phyloP scores from a whole-genome alignment of 2,113 vertebrate genomes.

The Grallaria varia region DNA sequence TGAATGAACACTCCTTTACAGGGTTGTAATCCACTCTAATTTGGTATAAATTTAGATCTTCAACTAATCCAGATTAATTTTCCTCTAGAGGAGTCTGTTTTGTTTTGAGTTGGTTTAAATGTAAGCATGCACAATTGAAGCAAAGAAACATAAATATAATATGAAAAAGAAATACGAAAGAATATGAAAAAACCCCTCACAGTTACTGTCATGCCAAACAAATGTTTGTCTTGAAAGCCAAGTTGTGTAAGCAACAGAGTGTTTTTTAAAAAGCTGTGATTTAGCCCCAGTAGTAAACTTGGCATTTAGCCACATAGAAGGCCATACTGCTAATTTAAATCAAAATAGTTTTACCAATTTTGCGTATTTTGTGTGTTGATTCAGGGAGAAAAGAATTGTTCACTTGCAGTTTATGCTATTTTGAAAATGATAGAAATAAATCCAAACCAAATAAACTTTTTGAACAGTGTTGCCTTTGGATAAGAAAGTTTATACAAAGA shows the following conservation, averaged over 20 bases:
- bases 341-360: neutral
- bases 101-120: neutral
- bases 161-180: neutral
- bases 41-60: neutral
- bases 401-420: neutral
- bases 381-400: neutral
- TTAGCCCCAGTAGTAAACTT: neutral
- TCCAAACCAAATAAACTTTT: neutral
- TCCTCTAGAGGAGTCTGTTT: neutral
- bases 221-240: neutral
- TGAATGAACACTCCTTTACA: neutral
- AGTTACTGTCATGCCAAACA: neutral
- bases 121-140: neutral
- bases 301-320: neutral
- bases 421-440: neutral
- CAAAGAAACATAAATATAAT: neutral
- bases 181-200: accelerated
- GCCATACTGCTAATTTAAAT: neutral
- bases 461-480: neutral
- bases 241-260: neutral
- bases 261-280: neutral
- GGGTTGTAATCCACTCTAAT: neutral
- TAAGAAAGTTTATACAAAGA: neutral
- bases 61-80: neutral
- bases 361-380: neutral